Conservation (phyloP, 2,888 invertebrate species). For the Drosophila vallismaia region DNA sequence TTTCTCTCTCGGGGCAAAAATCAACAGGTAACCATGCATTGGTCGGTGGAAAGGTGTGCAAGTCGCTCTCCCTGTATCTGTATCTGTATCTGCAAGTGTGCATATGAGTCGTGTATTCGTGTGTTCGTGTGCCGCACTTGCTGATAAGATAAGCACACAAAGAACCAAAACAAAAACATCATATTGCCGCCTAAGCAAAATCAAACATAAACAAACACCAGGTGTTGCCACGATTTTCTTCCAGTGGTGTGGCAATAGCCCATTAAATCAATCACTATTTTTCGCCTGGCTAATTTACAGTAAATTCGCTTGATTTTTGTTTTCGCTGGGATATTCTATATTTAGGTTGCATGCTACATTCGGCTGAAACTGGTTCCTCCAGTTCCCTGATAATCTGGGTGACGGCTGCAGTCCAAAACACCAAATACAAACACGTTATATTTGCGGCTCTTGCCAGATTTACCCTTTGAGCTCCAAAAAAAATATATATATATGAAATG, state of each 20-base stretch:
- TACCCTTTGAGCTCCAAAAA: constrained; percentile 66
- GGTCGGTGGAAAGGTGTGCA: constrained; percentile 59
- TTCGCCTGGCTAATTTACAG: constrained; percentile 25
- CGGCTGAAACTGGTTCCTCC: constrained; percentile 82
- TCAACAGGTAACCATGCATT: constrained; percentile 61
- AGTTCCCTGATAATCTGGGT: constrained; percentile 84
- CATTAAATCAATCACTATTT: constrained; percentile 22
- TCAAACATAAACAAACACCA: constrained; percentile 36
- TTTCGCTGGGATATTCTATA: constrained; percentile 69
- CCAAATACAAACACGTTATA: constrained; percentile 31
- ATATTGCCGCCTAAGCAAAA: constrained; percentile 1
- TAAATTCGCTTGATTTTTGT: constrained; percentile 25
- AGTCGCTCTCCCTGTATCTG: constrained; percentile 19
- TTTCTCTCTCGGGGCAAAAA: constrained; percentile 35
- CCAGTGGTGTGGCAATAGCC: not conserved
- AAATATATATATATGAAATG: not conserved
- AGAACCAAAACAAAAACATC: constrained; percentile 12
- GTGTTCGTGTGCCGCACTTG: constrained; percentile 32
- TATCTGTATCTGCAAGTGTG: constrained; percentile 20
- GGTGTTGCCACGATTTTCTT: constrained; percentile 5
- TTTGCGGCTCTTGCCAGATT: constrained; percentile 54
- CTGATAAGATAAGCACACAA: constrained; percentile 50
- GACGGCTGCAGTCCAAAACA: constrained; percentile 69
- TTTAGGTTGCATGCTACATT: constrained; percentile 79
- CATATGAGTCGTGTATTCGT: constrained; percentile 2